Conservation (phyloP, 2,888 invertebrate genomes). For the Elgonia sp. region DNA sequence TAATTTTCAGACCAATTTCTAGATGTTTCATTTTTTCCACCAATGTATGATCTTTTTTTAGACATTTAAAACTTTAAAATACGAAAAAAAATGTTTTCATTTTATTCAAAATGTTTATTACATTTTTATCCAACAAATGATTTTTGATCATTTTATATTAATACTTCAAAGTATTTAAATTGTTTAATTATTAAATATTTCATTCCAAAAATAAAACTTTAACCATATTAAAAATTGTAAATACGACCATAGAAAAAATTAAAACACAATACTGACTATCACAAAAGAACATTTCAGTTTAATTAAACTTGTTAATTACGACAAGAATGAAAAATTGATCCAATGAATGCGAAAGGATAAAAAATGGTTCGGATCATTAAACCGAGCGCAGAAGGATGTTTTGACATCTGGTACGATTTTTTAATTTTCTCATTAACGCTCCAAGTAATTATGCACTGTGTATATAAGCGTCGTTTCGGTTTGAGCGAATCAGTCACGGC, state of each 20-base stretch:
- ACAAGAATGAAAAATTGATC: conserved; percentile 34
- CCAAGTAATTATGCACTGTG: conserved; percentile 61
- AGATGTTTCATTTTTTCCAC: no score
- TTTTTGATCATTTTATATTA: no score
- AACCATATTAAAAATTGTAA: no score
- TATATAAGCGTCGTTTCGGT: conserved; percentile 67
- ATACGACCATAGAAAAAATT: not conserved
- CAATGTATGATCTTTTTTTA: no score
- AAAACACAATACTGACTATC: not conserved
- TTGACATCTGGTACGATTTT: conserved; percentile 71
- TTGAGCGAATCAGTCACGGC: conserved; percentile 72
- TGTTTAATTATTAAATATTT: no score
- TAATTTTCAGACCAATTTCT: no score
- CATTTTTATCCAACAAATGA: not conserved
- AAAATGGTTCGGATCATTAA: conserved; percentile 47
- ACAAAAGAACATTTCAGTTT: not conserved
- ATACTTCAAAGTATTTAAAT: no score
- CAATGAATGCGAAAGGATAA: conserved; percentile 30
- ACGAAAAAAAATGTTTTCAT: no score
- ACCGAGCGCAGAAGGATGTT: conserved; percentile 46
- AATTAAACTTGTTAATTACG: conserved; percentile 54
- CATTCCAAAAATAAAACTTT: no score
- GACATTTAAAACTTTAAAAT: no score
- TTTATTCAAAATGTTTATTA: not conserved
- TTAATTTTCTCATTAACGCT: conserved; percentile 71